Conservation (phyloP, 2,888 invertebrate genomes). For the Tetheella fluctuosa region DNA sequence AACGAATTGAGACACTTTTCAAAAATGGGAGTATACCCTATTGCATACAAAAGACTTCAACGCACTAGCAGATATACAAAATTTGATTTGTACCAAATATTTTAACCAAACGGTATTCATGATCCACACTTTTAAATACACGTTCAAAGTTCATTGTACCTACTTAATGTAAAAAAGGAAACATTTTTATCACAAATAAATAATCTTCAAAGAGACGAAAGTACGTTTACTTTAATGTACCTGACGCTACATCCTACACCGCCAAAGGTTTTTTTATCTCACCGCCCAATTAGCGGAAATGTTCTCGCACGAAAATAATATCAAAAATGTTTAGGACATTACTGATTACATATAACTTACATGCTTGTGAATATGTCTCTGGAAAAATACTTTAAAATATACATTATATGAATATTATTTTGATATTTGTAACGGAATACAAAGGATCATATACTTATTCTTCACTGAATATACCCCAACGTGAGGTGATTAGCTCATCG, state of each 20-base stretch:
- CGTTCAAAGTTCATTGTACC: slow-evolving; percentile 10
- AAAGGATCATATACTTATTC: no score
- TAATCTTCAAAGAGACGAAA: slow-evolving; percentile 8
- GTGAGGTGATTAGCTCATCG: no score
- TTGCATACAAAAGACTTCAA: no score
- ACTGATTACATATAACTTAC: slow-evolving; percentile 1
- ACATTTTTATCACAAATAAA: slow-evolving; percentile 7
- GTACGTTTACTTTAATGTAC: slow-evolving; percentile 11
- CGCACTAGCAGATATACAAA: neutral
- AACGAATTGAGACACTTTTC: no score
- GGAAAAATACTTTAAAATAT: neutral
- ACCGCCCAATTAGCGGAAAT: slow-evolving; percentile 50
- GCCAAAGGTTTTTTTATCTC: slow-evolving; percentile 47
- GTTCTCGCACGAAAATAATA: slow-evolving; percentile 28
- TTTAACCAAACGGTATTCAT: neutral
- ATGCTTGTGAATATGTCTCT: neutral
- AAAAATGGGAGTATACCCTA: no score
- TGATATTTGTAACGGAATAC: no score
- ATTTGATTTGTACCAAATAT: neutral
- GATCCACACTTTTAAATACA: slow-evolving; percentile 8
- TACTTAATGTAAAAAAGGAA: neutral
- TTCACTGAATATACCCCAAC: no score
- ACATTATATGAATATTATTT: slow-evolving; percentile 11
- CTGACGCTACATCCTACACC: slow-evolving; percentile 20
- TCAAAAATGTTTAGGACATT: slow-evolving; percentile 8